phyloP scores from a whole-genome alignment of 2,797 vertebrate species.

The Sebastes matsubarae region DNA sequence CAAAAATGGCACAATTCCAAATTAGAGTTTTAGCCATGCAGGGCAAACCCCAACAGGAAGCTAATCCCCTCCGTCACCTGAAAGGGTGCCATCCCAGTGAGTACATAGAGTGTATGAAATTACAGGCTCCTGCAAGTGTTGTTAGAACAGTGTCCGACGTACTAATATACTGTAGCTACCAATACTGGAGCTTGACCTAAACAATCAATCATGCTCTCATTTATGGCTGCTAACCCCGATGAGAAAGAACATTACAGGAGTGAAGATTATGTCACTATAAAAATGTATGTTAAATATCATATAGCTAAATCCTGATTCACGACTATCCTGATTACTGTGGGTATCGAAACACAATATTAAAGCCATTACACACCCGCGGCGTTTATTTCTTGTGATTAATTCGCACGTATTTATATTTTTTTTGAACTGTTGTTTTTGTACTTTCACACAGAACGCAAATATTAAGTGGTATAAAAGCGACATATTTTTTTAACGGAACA shows the following conservation, averaged over 20 bases:
- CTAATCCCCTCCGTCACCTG: not conserved
- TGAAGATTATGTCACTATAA: not conserved
- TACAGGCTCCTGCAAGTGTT: not conserved
- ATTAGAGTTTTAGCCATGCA: not conserved
- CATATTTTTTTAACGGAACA: accelerated
- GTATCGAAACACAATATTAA: no score
- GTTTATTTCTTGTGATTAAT: not conserved
- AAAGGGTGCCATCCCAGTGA: not conserved
- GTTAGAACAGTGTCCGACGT: not conserved
- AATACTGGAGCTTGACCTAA: not conserved
- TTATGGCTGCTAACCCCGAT: not conserved
- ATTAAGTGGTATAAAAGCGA: accelerated
- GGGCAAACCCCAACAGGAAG: not conserved
- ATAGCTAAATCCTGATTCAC: not conserved
- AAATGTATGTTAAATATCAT: not conserved
- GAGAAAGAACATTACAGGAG: not conserved
- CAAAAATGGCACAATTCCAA: not conserved
- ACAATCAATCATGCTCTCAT: not conserved
- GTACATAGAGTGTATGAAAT: not conserved
- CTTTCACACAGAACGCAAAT: no score
- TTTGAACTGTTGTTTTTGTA: no score
- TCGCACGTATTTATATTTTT: no score
- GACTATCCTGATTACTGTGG: not conserved
- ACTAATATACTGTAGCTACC: no score
- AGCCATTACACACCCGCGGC: no score